Conservation (phyloP, 2,113 vertebrate species). For the Pseudopodoces humilis region DNA sequence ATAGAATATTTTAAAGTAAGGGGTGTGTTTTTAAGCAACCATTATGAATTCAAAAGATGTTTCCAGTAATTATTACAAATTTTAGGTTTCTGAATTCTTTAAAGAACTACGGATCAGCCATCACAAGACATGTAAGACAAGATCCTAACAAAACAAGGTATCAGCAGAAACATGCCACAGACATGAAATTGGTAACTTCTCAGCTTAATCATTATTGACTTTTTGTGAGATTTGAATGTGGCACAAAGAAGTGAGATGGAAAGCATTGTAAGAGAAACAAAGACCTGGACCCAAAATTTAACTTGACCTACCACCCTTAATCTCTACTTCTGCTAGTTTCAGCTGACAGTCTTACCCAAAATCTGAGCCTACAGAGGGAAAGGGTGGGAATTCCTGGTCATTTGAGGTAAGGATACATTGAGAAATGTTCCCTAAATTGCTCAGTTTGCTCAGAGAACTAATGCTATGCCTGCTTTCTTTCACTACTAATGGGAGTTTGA, state of each 20-base stretch:
- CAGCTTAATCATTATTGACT: not conserved
- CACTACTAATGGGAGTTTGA: not conserved
- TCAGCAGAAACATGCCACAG: slow-evolving; percentile 27
- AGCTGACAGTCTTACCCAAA: not conserved
- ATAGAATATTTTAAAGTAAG: not conserved
- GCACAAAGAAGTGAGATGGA: slow-evolving; percentile 4
- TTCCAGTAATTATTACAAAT: not conserved
- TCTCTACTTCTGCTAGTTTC: not conserved
- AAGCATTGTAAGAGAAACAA: not conserved
- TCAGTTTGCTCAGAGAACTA: not conserved
- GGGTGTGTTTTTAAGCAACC: not conserved
- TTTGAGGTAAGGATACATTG: not conserved
- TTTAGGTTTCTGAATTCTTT: not conserved
- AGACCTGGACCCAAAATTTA: not conserved
- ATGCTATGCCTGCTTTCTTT: not conserved
- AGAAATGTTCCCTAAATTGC: not conserved
- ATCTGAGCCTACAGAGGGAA: not conserved
- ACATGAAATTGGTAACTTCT: not conserved
- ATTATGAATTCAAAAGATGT: not conserved
- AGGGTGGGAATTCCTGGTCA: not conserved
- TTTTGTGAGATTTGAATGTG: not conserved
- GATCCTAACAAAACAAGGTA: slow-evolving; percentile 27
- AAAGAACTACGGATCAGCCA: not conserved
- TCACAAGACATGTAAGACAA: slow-evolving; percentile 39
- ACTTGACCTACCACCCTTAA: not conserved